Conservation (phyloP, 2,797 vertebrate genomes). For the Sebastes miniatus region DNA sequence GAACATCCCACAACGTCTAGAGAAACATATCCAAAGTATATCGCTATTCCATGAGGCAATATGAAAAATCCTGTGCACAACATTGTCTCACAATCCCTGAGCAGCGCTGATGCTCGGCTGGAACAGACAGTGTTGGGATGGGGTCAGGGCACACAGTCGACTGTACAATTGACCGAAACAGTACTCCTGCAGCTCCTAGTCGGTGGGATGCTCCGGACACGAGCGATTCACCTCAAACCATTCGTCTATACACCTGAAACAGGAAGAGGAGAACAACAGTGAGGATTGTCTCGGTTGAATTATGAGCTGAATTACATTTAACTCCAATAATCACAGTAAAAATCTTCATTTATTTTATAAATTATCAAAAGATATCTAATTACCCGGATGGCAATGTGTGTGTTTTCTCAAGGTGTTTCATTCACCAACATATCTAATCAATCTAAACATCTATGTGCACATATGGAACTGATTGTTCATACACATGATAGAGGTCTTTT, state of each 20-base stretch:
- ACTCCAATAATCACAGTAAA: background rate
- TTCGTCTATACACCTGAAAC: slow-evolving; percentile 93
- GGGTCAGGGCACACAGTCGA: slow-evolving; percentile 40
- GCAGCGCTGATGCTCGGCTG: slow-evolving; percentile 49
- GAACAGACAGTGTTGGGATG: slow-evolving; percentile 58
- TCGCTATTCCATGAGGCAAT: slow-evolving; percentile 34
- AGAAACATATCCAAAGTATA: slow-evolving; percentile 27
- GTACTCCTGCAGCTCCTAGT: slow-evolving; percentile 78
- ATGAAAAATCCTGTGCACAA: slow-evolving; percentile 36
- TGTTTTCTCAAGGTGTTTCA: background rate
- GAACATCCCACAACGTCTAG: slow-evolving; percentile 15
- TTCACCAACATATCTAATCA: background rate
- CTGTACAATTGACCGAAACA: slow-evolving; percentile 17
- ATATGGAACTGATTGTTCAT: background rate
- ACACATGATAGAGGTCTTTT: background rate
- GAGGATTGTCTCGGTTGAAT: background rate
- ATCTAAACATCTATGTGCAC: background rate
- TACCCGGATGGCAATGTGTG: background rate
- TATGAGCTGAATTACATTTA: background rate
- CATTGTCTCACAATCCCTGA: slow-evolving; percentile 70
- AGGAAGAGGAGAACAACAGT: background rate
- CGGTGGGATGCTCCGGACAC: slow-evolving; percentile 95
- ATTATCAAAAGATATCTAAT: background rate
- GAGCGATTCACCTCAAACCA: slow-evolving; percentile 99
- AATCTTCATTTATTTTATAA: background rate